Conservation (phyloP, 2,888 invertebrate species). For the Tanytarsus gracilentus region DNA sequence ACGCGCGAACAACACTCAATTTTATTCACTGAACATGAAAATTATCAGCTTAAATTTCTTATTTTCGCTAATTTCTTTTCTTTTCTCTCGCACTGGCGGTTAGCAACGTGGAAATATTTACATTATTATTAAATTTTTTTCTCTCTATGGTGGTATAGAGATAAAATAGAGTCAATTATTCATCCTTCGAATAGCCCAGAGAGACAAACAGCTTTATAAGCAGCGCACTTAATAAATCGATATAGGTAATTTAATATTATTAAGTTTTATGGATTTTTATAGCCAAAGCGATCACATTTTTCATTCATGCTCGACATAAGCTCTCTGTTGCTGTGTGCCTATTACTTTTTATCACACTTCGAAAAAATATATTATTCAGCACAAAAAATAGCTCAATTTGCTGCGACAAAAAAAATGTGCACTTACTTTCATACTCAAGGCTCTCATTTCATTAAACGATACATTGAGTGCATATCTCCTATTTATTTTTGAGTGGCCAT, state of each 20-base stretch:
- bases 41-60: too few species aligned
- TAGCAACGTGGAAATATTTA: too few species aligned
- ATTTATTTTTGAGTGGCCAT: too few species aligned
- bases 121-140: too few species aligned
- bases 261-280: conserved; percentile 18
- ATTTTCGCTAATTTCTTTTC: too few species aligned
- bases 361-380: background rate
- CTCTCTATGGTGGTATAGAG: too few species aligned
- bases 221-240: conserved; percentile 19
- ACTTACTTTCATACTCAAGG: too few species aligned
- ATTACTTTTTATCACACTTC: background rate
- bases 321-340: background rate
- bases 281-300: conserved; percentile 10
- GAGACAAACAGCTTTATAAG: conserved; percentile 19
- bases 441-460: too few species aligned
- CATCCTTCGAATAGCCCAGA: conserved; percentile 3
- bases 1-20: background rate
- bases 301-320: background rate
- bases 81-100: too few species aligned
- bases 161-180: conserved; percentile 12
- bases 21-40: too few species aligned
- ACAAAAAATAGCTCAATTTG: background rate
- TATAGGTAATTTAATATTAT: conserved; percentile 27
- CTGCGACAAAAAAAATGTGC: too few species aligned
- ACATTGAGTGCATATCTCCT: too few species aligned